phyloP scores from a whole-genome alignment of 1,140 invertebrate species.

The Ladona fulva region DNA sequence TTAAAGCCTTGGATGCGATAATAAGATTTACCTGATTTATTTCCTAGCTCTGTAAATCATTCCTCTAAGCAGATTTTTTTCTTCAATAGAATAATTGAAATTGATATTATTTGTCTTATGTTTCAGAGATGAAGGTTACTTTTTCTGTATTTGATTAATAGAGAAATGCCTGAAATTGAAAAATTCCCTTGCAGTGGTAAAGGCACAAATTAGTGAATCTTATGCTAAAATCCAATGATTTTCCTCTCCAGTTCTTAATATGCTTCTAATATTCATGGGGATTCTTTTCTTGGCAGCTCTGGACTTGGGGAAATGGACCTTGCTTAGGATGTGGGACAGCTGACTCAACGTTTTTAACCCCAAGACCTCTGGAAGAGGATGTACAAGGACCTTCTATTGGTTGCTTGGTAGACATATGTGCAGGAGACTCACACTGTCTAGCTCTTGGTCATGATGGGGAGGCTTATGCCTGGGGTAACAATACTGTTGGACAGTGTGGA shows the following conservation, averaged over 20 bases:
- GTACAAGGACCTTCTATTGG: constrained; percentile 30
- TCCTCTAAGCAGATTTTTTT: too few species aligned
- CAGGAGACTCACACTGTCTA: constrained; percentile 51
- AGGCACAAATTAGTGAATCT: too few species aligned
- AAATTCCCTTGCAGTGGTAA: too few species aligned
- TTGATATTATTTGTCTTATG: too few species aligned
- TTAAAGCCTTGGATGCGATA: not conserved
- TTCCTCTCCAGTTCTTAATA: too few species aligned
- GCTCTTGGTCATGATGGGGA: constrained; percentile 47
- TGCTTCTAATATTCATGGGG: too few species aligned
- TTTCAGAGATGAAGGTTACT: too few species aligned
- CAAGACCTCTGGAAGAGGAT: constrained; percentile 36
- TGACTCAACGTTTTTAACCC: constrained; percentile 45
- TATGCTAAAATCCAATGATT: too few species aligned
- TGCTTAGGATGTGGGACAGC: constrained; percentile 47
- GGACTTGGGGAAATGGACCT: constrained; percentile 52
- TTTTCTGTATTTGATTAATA: too few species aligned
- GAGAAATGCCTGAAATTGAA: too few species aligned
- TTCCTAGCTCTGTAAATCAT: constrained; percentile 13
- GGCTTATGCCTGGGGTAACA: constrained; percentile 57
- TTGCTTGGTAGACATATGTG: constrained; percentile 36
- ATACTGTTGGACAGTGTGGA: constrained; percentile 61
- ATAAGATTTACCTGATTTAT: not conserved
- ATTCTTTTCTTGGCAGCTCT: constrained; percentile 39
- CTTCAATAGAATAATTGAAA: too few species aligned